Evolutionary conservation across 92 coral and sea anemone genomes (phyloP), one percentile per base, ranked within the genome.

Genomic region (Porites cylindrica): DNA sequence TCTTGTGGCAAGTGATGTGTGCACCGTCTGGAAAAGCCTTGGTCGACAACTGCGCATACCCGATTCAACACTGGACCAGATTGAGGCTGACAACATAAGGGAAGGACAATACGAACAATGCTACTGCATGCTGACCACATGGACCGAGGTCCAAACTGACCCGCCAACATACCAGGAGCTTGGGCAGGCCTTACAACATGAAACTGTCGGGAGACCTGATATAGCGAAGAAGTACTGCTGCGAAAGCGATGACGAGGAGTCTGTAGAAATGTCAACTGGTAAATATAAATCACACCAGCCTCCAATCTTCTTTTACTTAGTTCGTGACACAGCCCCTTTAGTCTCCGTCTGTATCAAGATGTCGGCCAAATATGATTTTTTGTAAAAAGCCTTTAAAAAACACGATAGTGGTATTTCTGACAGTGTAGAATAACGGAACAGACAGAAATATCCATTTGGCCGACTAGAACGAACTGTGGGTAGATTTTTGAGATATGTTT

Each of bases 91-190:
- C 19, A 79, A 88, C 1, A 38, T 38, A 38, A 38, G 7, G 71
- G 56, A 52, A 72, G 82, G 70, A 9, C 60, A 73, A n/a, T 63
- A 78, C 13, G 91, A 88, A 66, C 70, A 79, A 16, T 88, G 91
- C 61, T 81, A 88, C 58, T 72, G 62, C 65, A 74, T 81, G 91
- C 52, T 88, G 74, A 62, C 38, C 10, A 80, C 63, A 51, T 88
- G 91, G 91, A 66, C 20, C 9, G 53, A 62, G 47, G 71, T 62
- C 32, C 83, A 88, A 29, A 86, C 72, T 8, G 29, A 58, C 17
- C 54, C 24, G 14, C 81, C 91, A 74, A 88, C 91, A 24, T 54
- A 32, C 29, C 51, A 53, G 12, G 87, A 29, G 6, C 85, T 88
- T 24, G 84, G 78, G 32, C 43, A 74, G 18, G 91, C 91, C 3